Percentiles rank a stretch among this genome's conserved stretches.
Evolutionary conservation across 2,113 vertebrate species (phyloP).

Genomic region (Dicaeum eximium): DNA sequence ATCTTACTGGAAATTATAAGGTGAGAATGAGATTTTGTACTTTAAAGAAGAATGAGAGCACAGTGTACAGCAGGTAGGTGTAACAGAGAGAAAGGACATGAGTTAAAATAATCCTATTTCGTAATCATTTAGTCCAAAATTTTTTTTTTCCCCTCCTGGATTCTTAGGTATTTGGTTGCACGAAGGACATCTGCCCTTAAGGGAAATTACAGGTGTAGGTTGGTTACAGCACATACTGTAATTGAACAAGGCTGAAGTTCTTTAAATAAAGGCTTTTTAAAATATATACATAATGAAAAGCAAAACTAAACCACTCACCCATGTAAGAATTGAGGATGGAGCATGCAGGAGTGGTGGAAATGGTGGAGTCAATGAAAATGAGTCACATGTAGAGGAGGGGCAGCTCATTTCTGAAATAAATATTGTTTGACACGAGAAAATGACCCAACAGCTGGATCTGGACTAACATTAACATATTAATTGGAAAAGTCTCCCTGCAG

Average conservation of each 20-base stretch:
- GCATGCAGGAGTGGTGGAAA: background rate
- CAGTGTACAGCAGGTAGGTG: rapidly evolving
- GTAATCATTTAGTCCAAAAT: background rate
- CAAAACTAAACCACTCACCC: background rate
- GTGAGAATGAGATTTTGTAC: background rate
- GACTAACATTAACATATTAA: background rate
- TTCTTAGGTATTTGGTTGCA: background rate
- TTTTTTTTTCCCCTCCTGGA: background rate
- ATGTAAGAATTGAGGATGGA: background rate
- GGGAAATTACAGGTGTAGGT: background rate
- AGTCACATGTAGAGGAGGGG: background rate
- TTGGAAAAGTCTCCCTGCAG: background rate
- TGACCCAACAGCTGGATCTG: background rate
- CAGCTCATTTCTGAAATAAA: background rate
- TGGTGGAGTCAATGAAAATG: background rate
- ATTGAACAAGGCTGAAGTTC: background rate
- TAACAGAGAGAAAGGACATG: background rate
- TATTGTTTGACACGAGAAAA: background rate
- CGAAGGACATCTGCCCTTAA: background rate
- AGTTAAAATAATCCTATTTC: background rate
- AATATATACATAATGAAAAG: background rate
- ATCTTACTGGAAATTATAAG: background rate
- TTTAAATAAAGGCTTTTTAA: background rate
- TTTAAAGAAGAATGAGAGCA: background rate
- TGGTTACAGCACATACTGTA: background rate